A percentile compares a stretch with the other conserved stretches of the same genome.
phyloP scores from a whole-genome alignment of 1,140 invertebrate genomes.

The Phthorimaea operculella region DNA sequence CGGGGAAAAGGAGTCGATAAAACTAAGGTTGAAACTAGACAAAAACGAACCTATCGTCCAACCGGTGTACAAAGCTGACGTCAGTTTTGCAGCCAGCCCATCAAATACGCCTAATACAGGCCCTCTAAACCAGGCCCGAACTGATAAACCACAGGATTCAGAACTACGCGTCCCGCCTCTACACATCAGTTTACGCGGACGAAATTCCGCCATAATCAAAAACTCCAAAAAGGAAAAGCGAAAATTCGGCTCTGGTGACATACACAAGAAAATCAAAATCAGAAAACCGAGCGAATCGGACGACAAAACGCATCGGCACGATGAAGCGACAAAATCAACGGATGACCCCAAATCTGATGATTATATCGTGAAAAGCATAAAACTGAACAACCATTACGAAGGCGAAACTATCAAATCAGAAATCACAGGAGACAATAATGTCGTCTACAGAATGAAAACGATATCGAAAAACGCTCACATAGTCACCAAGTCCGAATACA shows the following conservation, averaged over 20 bases:
- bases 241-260: constrained; percentile 66
- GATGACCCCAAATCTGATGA: constrained; percentile 59
- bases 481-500: constrained; percentile 60
- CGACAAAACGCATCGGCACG: constrained; percentile 56
- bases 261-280: constrained; percentile 64
- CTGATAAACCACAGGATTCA: constrained; percentile 64
- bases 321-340: constrained; percentile 38
- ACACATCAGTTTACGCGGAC: constrained; percentile 87
- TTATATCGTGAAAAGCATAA: constrained; percentile 53
- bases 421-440: constrained; percentile 47
- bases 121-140: constrained; percentile 38
- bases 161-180: constrained; percentile 88
- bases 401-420: constrained; percentile 44
- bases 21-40: constrained; percentile 84
- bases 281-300: constrained; percentile 57
- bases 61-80: constrained; percentile 83
- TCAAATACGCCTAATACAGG: constrained; percentile 20
- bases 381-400: constrained; percentile 56
- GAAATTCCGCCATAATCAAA: constrained; percentile 89
- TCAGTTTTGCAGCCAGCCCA: constrained; percentile 71
- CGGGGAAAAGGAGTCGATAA: constrained; percentile 79
- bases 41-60: constrained; percentile 81
- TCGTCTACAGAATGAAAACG: constrained; percentile 61
- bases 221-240: constrained; percentile 82
- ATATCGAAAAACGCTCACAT: constrained; percentile 63